Base-by-base conservation (phyloP, 2,797 vertebrate species). In the Gymnoscopelus braueri region DNA sequence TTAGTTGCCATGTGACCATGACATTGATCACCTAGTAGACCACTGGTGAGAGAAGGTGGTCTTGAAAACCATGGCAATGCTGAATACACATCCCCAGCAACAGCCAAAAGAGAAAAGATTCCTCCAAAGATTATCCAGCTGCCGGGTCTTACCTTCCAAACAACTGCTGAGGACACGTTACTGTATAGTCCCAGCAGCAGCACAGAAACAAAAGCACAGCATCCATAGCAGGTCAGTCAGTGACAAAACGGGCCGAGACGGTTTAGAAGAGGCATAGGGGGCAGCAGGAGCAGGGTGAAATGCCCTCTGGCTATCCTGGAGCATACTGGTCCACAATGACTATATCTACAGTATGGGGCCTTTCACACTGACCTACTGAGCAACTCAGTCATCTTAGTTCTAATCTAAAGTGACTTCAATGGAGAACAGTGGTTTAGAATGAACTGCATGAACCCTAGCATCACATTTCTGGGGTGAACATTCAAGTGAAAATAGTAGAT, bases 311-410 rank as follows among this genome's bases (percentile, higher is more conserved):
- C 49, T 8, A 73, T 60, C 13, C 13, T 53, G 29, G 35, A 50
- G 57, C 47, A 54, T 32, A 62, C 65, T 6, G 62, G 73, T 63
- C 54, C 10, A 60, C 50, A 71, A 58, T 47, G 7, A 55, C 63
- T 60, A 53, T 24, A 29, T 23, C 26, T 29, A 29, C 26, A 29
- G 26, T 29, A 65, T 68, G 19, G 60, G 62, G 23, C 35, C 63
- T 71, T 78, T 79, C 4, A 55, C 23, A 44, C n/a, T 56, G 65
- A 79, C 61, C 64, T 58, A 67, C 57, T 65, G 70, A 79, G 63
- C 74, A 10, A 60, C 60, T 76, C 65, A 52, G 14, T 49, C n/a
- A 54, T 72, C 63, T 51, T 63, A 29, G 26, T 29, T 29, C 26
- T 29, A 29, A 29, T 29, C 54, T 57, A 12, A 65, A 19, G 59